Evolutionary conservation across 2,113 vertebrate species (phyloP), one percentile per base, ranked within the genome.

Genomic region (Datnioides undecimradiatus): DNA sequence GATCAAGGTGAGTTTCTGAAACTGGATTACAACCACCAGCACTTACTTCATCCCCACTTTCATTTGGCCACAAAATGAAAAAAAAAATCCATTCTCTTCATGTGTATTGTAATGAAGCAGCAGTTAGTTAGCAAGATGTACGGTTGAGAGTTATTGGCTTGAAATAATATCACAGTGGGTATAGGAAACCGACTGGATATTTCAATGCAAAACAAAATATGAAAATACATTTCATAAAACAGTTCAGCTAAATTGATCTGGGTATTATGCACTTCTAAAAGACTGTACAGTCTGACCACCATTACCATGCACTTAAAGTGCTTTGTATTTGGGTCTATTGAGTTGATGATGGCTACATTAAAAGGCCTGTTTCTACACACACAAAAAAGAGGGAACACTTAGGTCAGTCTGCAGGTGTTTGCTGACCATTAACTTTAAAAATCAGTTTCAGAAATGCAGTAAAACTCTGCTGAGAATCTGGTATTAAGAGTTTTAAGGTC

Each of bases 1-100:
- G 69, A 69, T 83, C 66, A 68, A 55, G 45, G 36, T 19, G 76
- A 49, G 49, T 36, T 27, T 73, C 49, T 66, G 45, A 82, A 82
- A 87, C 68, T 36, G 27, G 41, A 87, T 89, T 82, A 77, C 33
- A 21, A 40, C 46, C 63, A 21, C 29, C 13, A 7, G 23, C 27
- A 17, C 65, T 49, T 67, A 16, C 58, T 23, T 49, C 46, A 60
- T 40, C 14, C 10, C 23, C 9, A 33, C 29, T 43, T 45, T 25
- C 19, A 38, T 76, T 51, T 29, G 8, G 40, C 41, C 6, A 8
- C 3, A 11, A 79, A 57, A 62, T 49, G 2, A 38, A 57, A 51
- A 17, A 25, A 49, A 9, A 59, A 7, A n/a, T n/a, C n/a, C 13
- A 41, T 59, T 55, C 10, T 9, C 6, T 13, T 7, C 3, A 77